Percentiles rank a stretch among this genome's conserved stretches.
phyloP scores from a whole-genome alignment of 2,113 vertebrate genomes.

The Sciurus niger region DNA sequence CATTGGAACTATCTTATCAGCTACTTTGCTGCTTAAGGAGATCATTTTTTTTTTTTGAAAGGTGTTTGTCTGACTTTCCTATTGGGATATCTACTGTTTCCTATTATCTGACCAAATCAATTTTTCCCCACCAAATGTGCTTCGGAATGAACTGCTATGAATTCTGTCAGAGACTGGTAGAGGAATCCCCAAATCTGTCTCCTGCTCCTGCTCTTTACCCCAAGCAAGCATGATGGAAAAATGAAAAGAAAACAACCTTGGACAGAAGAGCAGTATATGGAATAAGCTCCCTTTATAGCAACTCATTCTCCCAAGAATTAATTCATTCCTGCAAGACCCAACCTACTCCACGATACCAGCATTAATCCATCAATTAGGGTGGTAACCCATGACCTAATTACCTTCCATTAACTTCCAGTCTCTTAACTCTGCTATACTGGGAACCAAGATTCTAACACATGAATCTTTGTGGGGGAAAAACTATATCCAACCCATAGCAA shows the following conservation, averaged over 20 bases:
- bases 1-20: constrained; percentile 19
- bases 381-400: background rate
- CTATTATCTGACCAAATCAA: constrained; percentile 77
- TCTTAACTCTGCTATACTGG: background rate
- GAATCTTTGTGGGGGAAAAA: background rate
- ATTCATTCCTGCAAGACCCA: background rate
- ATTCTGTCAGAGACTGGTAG: constrained; percentile 23
- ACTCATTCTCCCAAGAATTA: background rate
- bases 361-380: too few species aligned
- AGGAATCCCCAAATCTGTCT: background rate
- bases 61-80: constrained; percentile 64
- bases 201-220: background rate
- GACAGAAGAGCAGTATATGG: background rate
- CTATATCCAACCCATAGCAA: too few species aligned
- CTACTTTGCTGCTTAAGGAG: constrained; percentile 65
- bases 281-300: background rate
- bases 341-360: background rate
- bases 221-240: background rate
- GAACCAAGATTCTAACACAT: background rate
- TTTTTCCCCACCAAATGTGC: constrained; percentile 48
- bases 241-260: background rate
- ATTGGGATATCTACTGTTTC: constrained; percentile 84
- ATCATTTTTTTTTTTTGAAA: constrained; percentile 74
- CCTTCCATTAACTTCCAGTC: too few species aligned
- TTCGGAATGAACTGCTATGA: constrained; percentile 69